A percentile compares a stretch with the other conserved stretches of the same genome.
Conservation (phyloP, 2,888 invertebrate genomes). For the Eupsilia transversa region DNA sequence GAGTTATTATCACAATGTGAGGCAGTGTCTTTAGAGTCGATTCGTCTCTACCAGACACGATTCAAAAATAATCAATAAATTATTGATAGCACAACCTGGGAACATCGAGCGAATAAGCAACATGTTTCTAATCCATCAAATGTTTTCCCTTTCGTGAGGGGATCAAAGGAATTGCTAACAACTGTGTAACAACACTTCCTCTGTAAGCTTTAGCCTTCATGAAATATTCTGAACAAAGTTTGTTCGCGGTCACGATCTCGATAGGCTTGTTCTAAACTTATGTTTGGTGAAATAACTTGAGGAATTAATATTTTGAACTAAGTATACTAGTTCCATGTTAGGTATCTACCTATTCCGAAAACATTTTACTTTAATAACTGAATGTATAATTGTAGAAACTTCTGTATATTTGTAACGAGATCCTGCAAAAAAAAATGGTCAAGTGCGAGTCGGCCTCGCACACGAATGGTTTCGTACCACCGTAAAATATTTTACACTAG, state of each 20-base stretch:
- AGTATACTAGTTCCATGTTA: not conserved
- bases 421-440: no score
- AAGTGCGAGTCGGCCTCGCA: no score
- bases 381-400: not conserved
- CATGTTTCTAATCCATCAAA: conserved; percentile 57
- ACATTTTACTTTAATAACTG: not conserved
- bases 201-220: conserved; percentile 37
- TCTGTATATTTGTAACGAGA: no score
- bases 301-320: conserved; percentile 3
- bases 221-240: conserved; percentile 53
- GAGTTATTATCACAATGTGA: not conserved
- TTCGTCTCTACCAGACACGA: not conserved
- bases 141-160: conserved; percentile 34
- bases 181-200: conserved; percentile 23
- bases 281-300: conserved; percentile 13
- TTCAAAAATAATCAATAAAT: conserved; percentile 24
- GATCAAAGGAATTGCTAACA: conserved; percentile 64
- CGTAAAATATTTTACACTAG: no score
- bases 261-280: conserved; percentile 7
- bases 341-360: not conserved
- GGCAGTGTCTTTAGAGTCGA: no score
- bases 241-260: not conserved
- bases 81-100: conserved; percentile 8
- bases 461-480: no score
- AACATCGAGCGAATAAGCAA: conserved; percentile 48